Evolutionary conservation across 2,113 vertebrate species (phyloP).

Genomic region (Climacteris rufus): DNA sequence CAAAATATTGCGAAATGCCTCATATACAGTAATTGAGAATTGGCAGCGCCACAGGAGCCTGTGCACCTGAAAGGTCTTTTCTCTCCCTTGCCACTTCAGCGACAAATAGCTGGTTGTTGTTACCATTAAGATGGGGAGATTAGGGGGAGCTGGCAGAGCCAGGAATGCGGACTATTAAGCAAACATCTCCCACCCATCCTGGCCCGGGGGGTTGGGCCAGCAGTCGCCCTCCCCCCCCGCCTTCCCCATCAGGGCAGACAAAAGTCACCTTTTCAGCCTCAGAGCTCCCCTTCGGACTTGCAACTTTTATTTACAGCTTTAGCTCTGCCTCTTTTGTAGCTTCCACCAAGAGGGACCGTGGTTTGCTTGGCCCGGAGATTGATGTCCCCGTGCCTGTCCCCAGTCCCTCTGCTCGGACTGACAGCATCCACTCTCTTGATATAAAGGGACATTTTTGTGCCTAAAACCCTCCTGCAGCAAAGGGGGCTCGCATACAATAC

Average conservation of each 20-base stretch:
- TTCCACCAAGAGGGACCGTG: fast-evolving
- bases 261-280: not conserved
- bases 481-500: not conserved
- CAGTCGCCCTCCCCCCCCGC: not conserved
- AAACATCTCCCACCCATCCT: not conserved
- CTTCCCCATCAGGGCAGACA: not conserved
- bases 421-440: not conserved
- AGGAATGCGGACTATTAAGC: not conserved
- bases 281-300: not conserved
- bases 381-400: not conserved
- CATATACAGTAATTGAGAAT: not conserved
- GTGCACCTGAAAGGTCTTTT: not conserved
- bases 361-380: not conserved
- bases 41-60: not conserved
- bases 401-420: not conserved
- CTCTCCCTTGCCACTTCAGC: not conserved
- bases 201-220: not conserved
- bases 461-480: not conserved
- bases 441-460: fast-evolving
- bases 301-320: not conserved
- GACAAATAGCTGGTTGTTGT: not conserved
- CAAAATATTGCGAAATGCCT: not conserved
- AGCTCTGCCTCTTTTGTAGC: not conserved
- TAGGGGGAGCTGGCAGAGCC: not conserved
- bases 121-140: not conserved